Evolutionary conservation across 2,888 invertebrate genomes (phyloP).

Genomic region (Tachina grossa): DNA sequence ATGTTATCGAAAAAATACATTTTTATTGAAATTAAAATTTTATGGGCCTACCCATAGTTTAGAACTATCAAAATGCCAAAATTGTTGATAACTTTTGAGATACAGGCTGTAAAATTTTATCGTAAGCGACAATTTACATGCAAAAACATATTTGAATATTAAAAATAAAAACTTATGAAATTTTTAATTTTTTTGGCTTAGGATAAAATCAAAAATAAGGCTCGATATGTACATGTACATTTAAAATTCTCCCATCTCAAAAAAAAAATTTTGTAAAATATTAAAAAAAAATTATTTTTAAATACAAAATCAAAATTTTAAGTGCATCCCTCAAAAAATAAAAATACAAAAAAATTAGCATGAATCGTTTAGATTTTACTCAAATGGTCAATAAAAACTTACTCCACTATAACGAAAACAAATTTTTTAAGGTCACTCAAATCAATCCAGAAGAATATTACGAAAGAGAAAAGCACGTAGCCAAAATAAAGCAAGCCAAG

Average conservation of each 20-base stretch:
- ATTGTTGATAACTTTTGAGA: too few relatives aligned
- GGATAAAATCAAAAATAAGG: too few relatives aligned
- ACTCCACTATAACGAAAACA: neutral
- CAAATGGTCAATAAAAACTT: slow-evolving; percentile 66
- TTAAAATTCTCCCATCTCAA: neutral
- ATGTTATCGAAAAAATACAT: too few relatives aligned
- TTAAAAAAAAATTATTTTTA: neutral
- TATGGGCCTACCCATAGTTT: too few relatives aligned
- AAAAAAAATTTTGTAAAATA: neutral
- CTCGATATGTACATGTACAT: too few relatives aligned
- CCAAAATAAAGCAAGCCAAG: slow-evolving; percentile 11
- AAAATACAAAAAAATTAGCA: slow-evolving; percentile 16
- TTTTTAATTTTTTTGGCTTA: too few relatives aligned
- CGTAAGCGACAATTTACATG: too few relatives aligned
- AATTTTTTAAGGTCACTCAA: slow-evolving; percentile 48
- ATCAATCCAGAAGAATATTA: slow-evolving; percentile 21
- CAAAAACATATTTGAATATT: too few relatives aligned
- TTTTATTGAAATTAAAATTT: too few relatives aligned
- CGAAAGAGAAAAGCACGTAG: slow-evolving; percentile 39
- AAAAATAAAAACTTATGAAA: too few relatives aligned
- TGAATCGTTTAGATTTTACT: slow-evolving; percentile 70
- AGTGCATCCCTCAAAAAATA: neutral
- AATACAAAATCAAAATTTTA: slow-evolving; percentile 40
- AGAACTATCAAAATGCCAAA: too few relatives aligned
- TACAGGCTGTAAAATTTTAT: too few relatives aligned